These are phyloP conservation scores for Anarsia innoxiella DNA, from an alignment of 2,888 invertebrate species.

Conservation along the genomic window DNA sequence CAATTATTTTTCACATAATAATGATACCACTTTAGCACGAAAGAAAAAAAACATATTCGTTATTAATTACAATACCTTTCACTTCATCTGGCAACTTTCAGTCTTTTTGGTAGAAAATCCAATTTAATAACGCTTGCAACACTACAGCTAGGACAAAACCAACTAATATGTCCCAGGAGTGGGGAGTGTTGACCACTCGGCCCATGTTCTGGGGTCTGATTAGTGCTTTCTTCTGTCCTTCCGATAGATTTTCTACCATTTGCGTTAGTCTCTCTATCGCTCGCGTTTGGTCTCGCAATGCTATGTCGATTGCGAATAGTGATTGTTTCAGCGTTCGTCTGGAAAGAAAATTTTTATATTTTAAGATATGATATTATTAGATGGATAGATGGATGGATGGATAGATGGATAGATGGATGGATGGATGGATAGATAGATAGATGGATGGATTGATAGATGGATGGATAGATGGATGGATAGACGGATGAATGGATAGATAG, in stretches of 20 bases:
- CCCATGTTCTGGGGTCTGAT: slow-evolving; percentile 30
- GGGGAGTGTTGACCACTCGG: slow-evolving; percentile 29
- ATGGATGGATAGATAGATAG: too few species aligned
- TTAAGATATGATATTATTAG: too few species aligned
- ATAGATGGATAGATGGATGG: too few species aligned
- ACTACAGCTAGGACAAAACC: slow-evolving; percentile 58
- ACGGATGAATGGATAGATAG: too few species aligned
- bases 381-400: too few species aligned
- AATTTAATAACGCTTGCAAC: slow-evolving; percentile 52
- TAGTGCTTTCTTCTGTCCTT: slow-evolving; percentile 23
- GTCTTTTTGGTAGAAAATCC: slow-evolving; percentile 57
- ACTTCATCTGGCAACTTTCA: slow-evolving; percentile 27
- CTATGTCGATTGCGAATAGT: slow-evolving; percentile 61
- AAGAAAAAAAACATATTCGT: neutral
- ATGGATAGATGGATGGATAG: too few species aligned
- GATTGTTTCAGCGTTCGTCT: slow-evolving; percentile 65
- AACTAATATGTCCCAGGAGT: slow-evolving; percentile 55
- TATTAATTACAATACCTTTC: neutral
- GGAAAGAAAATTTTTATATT: slow-evolving; percentile 17
- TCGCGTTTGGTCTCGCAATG: slow-evolving; percentile 65
- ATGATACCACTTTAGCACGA: too few species aligned
- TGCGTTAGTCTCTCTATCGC: slow-evolving; percentile 56
- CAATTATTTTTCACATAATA: too few species aligned
- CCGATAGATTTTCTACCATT: slow-evolving; percentile 40
- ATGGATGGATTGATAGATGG: too few species aligned